Conservation (phyloP, 2,113 vertebrate genomes). For the Leptosomus discolor region DNA sequence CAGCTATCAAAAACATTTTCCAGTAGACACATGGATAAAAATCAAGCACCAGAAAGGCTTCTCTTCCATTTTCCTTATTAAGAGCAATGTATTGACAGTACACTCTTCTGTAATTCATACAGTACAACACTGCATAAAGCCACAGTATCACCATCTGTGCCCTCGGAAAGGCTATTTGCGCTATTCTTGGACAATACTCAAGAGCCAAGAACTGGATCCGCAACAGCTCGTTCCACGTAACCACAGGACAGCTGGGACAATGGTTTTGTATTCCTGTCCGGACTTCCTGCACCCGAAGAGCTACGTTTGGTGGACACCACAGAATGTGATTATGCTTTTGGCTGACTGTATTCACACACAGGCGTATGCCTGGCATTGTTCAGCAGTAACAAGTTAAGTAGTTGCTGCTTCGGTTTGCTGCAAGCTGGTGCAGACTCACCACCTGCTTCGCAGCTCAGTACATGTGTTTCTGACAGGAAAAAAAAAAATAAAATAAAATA, state of each 20-base stretch:
- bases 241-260: background rate
- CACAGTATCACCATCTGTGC: background rate
- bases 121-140: background rate
- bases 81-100: background rate
- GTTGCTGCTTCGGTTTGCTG: background rate
- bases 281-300: background rate
- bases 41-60: background rate
- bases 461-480: background rate
- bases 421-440: background rate
- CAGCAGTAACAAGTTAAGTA: background rate
- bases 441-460: background rate
- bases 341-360: background rate
- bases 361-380: background rate
- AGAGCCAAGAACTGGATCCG: background rate
- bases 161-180: background rate
- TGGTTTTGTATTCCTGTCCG: background rate
- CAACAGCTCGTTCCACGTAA: background rate
- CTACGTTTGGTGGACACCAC: background rate
- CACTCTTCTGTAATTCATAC: background rate
- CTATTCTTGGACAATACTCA: background rate
- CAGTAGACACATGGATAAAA: background rate
- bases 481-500: background rate
- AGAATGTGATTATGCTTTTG: background rate
- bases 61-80: background rate
- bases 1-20: background rate